phyloP scores from a whole-genome alignment of 2,888 invertebrate genomes.

The Tanaodytes sp. region DNA sequence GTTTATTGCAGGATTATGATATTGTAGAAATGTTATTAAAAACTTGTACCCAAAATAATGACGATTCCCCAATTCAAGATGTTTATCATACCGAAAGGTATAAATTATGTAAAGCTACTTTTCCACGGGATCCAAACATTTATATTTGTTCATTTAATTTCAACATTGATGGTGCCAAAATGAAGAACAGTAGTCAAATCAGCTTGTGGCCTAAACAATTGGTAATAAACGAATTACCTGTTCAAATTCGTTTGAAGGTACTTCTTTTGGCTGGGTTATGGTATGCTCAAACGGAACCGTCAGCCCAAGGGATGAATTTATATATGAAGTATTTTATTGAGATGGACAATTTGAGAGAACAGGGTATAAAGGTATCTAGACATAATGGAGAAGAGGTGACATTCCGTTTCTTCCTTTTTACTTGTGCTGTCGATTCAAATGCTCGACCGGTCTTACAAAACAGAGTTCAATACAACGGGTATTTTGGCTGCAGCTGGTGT shows the following conservation, averaged over 20 bases:
- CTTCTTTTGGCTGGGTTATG: constrained; percentile 11
- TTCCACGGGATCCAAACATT: not conserved
- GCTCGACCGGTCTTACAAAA: constrained; percentile 40
- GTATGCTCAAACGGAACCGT: constrained; percentile 5
- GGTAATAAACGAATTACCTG: constrained; percentile 19
- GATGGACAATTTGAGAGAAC: not conserved
- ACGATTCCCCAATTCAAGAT: not conserved
- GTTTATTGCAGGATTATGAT: constrained; percentile 4
- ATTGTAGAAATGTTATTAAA: constrained; percentile 2
- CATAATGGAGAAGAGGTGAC: constrained; percentile 10
- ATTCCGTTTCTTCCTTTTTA: constrained; percentile 23
- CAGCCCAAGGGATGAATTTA: constrained; percentile 15
- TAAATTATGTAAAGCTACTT: constrained; percentile 11
- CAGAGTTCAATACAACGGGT: constrained; percentile 38
- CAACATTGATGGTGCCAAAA: constrained; percentile 17
- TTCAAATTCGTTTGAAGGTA: constrained; percentile 6
- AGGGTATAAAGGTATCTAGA: constrained; percentile 1
- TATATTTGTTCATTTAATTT: constrained; percentile 13
- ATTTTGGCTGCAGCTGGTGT: constrained; percentile 46
- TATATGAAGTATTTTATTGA: constrained; percentile 17
- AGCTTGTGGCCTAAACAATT: constrained; percentile 22
- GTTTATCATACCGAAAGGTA: constrained; percentile 8
- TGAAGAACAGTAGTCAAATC: constrained; percentile 9
- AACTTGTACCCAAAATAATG: not conserved
- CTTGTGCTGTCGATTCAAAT: constrained; percentile 23